These are phyloP conservation scores for Strigamia maritima DNA, from an alignment of 2,888 invertebrate species.

Conservation along the genomic window DNA sequence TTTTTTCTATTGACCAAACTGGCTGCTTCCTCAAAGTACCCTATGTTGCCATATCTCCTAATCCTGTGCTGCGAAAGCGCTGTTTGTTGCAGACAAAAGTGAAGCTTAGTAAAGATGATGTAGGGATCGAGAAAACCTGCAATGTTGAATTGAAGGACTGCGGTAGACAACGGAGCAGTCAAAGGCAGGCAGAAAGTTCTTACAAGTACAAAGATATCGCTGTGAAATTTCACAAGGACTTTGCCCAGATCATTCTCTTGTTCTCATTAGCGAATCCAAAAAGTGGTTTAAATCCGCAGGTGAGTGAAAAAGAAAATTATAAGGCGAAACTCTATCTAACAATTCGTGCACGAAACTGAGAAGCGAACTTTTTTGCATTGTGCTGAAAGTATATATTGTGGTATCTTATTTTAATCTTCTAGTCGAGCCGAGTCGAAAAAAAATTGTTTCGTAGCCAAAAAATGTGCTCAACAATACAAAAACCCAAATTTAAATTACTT, in stretches of 20 bases:
- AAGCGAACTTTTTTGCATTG: too few relatives aligned
- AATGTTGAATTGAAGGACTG: not conserved
- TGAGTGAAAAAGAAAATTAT: conserved; percentile 47
- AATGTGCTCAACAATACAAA: too few relatives aligned
- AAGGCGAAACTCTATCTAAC: too few relatives aligned
- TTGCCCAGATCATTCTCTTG: conserved; percentile 64
- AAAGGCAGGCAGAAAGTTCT: conserved; percentile 50
- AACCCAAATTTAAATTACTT: too few relatives aligned
- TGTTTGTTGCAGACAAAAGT: not conserved
- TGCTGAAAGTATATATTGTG: too few relatives aligned
- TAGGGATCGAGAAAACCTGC: not conserved
- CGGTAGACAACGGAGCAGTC: conserved; percentile 1
- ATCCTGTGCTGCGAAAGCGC: not conserved
- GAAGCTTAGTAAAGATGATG: not conserved
- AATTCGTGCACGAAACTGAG: too few relatives aligned
- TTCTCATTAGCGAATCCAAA: conserved; percentile 60
- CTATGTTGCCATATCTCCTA: not conserved
- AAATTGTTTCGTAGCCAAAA: too few relatives aligned
- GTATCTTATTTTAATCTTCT: too few relatives aligned
- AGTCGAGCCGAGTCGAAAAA: too few relatives aligned
- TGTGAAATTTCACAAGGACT: conserved; percentile 59
- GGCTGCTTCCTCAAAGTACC: not conserved
- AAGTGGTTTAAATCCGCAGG: conserved; percentile 63
- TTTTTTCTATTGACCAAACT: not conserved
- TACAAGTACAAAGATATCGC: conserved; percentile 58